A percentile compares a stretch with the other conserved stretches of the same genome.
These are phyloP conservation scores for Ciconia nigra DNA, from an alignment of 2,797 vertebrate species.

Conservation along the genomic window DNA sequence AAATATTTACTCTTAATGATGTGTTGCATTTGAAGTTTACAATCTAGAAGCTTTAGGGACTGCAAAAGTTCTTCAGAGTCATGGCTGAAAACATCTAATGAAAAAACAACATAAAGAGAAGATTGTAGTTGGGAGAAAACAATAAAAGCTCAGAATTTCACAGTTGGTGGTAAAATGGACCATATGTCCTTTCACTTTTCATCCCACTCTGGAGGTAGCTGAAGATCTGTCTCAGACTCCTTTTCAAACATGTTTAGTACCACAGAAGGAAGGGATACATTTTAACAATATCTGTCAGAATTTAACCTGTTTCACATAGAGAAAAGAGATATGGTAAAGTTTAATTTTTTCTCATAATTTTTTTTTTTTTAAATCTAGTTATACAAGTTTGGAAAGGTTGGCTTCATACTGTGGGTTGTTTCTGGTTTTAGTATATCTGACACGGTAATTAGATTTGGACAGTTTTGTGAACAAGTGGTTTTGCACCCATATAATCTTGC, in stretches of 20 bases:
- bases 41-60: not conserved
- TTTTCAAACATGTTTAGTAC: not conserved
- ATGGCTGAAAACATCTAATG: not conserved
- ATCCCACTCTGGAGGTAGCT: not conserved
- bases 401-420: not conserved
- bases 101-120: not conserved
- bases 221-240: not conserved
- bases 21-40: not conserved
- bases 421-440: not conserved
- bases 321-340: not conserved
- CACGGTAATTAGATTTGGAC: not conserved
- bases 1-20: not conserved
- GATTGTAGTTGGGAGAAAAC: not conserved
- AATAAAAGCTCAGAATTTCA: not conserved
- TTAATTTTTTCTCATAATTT: not conserved
- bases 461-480: conserved; percentile 24
- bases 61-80: not conserved
- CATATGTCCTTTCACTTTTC: not conserved
- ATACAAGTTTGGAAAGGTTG: conserved; percentile 25
- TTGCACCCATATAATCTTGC: not conserved
- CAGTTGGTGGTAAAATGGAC: not conserved
- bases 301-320: not conserved
- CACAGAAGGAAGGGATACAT: not conserved
- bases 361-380: conserved; percentile 43
- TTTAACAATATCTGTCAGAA: not conserved